Percentiles rank a stretch among this genome's conserved stretches.
These are phyloP conservation scores for Paracyclopina nana DNA, from an alignment of 1,140 invertebrate genomes.

Conservation along the genomic window DNA sequence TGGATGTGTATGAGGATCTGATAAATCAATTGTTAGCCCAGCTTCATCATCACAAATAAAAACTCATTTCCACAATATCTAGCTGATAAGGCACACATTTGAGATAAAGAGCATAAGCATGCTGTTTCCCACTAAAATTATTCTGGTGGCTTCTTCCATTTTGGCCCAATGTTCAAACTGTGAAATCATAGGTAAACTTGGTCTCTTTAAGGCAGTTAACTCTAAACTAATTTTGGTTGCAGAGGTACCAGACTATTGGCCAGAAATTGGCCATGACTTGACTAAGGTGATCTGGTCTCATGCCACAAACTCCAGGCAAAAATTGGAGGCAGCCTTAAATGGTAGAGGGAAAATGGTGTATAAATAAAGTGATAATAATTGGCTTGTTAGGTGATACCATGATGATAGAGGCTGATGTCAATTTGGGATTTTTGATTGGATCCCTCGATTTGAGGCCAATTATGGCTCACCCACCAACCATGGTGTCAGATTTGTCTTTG, in stretches of 20 bases:
- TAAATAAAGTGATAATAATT: too few relatives aligned
- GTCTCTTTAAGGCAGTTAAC: too few relatives aligned
- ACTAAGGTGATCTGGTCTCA: slow-evolving; percentile 11
- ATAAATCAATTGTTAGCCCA: too few relatives aligned
- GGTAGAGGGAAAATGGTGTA: not conserved
- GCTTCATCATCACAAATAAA: too few relatives aligned
- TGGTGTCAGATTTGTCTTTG: not conserved
- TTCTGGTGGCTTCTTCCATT: too few relatives aligned
- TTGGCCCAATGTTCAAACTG: too few relatives aligned
- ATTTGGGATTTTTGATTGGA: not conserved
- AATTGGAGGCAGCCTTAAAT: not conserved
- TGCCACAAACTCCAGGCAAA: slow-evolving; percentile 1
- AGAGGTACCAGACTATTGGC: not conserved
- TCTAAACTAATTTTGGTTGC: slow-evolving; percentile 12
- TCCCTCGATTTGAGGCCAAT: not conserved
- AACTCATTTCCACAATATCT: too few relatives aligned
- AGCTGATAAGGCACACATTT: too few relatives aligned
- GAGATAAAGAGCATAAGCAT: too few relatives aligned
- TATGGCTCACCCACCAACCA: not conserved
- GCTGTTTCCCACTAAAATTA: too few relatives aligned
- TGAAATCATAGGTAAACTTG: too few relatives aligned
- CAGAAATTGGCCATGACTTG: not conserved
- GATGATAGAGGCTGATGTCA: not conserved
- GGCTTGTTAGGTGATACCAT: not conserved
- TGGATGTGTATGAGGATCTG: too few relatives aligned